Evolutionary conservation across 2,888 invertebrate species (phyloP).

Genomic region (Trachelus stipa): DNA sequence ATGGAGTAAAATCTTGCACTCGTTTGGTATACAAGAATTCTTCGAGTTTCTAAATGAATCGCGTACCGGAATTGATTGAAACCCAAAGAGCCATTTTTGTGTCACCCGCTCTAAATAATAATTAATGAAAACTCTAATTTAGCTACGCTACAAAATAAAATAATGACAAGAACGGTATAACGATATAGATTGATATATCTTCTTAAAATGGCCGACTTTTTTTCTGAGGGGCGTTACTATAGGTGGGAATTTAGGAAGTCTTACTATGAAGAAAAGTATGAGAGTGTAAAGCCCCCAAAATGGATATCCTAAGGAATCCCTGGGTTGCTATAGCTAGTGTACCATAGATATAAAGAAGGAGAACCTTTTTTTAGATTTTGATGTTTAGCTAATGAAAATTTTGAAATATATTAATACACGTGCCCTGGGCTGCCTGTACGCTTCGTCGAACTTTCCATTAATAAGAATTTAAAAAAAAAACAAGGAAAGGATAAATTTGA

Average conservation of each 20-base stretch:
- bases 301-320: constrained; percentile 8
- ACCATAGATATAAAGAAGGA: constrained; percentile 14
- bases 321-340: constrained; percentile 24
- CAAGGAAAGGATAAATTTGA: neutral
- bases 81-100: constrained; percentile 11
- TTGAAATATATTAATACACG: constrained; percentile 5
- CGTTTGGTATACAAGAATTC: constrained; percentile 9
- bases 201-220: constrained; percentile 16
- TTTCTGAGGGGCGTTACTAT: constrained; percentile 8
- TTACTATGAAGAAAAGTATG: neutral
- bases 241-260: neutral
- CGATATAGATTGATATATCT: neutral
- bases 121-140: neutral
- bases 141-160: constrained; percentile 9
- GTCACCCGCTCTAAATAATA: neutral
- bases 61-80: constrained; percentile 44
- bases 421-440: constrained; percentile 10
- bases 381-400: constrained; percentile 24
- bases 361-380: constrained; percentile 24
- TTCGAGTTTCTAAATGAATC: constrained; percentile 26
- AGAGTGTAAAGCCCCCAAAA: constrained; percentile 2
- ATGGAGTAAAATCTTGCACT: neutral
- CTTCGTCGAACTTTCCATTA: constrained; percentile 8
- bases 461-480: neutral
- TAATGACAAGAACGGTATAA: neutral